A percentile compares a stretch with the other conserved stretches of the same genome.
These are phyloP conservation scores for Mico argentatus DNA, from an alignment of 2,797 vertebrate genomes.

Conservation along the genomic window DNA sequence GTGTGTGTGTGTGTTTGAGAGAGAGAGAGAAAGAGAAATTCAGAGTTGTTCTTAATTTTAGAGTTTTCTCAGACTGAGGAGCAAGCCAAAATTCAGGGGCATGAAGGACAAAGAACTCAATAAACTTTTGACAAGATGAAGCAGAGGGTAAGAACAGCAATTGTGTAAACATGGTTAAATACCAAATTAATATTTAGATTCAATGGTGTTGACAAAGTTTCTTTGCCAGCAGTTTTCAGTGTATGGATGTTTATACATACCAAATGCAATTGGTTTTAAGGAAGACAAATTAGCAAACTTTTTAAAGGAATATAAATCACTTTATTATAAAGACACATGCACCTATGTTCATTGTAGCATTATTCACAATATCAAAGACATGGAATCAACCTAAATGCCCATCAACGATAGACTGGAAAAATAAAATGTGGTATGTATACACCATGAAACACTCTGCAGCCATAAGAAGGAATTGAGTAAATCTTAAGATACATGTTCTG, in stretches of 20 bases:
- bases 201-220: neutral
- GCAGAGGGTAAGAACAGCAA: neutral
- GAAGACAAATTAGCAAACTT: neutral
- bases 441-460: neutral
- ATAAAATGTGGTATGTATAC: neutral
- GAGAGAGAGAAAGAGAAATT: neutral
- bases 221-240: neutral
- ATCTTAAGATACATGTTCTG: neutral
- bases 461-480: neutral
- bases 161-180: neutral
- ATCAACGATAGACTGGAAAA: neutral
- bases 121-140: neutral
- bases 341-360: neutral
- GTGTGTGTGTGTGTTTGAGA: neutral
- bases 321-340: neutral
- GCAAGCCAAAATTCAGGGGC: neutral
- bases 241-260: neutral
- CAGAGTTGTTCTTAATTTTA: neutral
- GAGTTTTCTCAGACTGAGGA: neutral
- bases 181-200: neutral
- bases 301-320: neutral
- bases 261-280: neutral
- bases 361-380: neutral
- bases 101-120: neutral
- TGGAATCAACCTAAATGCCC: neutral